phyloP scores from a whole-genome alignment of 2,888 invertebrate species.

The Nudaria mundana region DNA sequence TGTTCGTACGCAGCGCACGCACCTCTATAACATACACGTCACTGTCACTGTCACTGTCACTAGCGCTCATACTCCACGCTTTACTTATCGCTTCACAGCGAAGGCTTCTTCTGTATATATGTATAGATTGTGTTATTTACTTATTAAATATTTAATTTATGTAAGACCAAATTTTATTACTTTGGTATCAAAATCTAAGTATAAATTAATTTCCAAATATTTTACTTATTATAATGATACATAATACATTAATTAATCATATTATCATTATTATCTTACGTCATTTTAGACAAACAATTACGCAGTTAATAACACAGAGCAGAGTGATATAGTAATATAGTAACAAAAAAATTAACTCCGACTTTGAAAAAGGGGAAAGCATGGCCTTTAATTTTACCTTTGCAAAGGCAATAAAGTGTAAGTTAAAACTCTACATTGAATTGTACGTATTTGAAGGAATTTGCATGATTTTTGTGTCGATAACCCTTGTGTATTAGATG shows the following conservation, averaged over 20 bases:
- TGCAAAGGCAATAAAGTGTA: neutral
- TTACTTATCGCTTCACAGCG: slow-evolving; percentile 58
- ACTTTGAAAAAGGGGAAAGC: slow-evolving; percentile 12
- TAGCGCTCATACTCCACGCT: slow-evolving; percentile 47
- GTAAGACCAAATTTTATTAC: slow-evolving; percentile 54
- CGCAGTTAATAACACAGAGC: slow-evolving; percentile 12
- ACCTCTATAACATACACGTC: slow-evolving; percentile 47
- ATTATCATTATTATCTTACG: neutral
- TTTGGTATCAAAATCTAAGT: slow-evolving; percentile 40
- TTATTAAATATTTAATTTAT: slow-evolving; percentile 28
- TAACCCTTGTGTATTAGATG: too few species aligned
- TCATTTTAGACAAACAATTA: slow-evolving; percentile 9
- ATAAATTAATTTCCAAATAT: neutral
- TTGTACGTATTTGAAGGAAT: slow-evolving; percentile 8
- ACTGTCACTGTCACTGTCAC: slow-evolving; percentile 42
- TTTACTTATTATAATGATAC: slow-evolving; percentile 5
- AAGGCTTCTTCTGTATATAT: slow-evolving; percentile 54
- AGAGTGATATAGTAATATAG: slow-evolving; percentile 9
- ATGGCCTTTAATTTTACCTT: slow-evolving; percentile 17
- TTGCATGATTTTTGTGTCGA: slow-evolving; percentile 32
- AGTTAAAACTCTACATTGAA: too few species aligned
- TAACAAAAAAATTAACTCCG: slow-evolving; percentile 11
- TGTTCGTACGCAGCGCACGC: slow-evolving; percentile 41
- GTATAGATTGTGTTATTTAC: slow-evolving; percentile 39
- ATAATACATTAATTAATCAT: neutral